phyloP scores from a whole-genome alignment of 1,140 invertebrate genomes.

The Nasonia longicornis region DNA sequence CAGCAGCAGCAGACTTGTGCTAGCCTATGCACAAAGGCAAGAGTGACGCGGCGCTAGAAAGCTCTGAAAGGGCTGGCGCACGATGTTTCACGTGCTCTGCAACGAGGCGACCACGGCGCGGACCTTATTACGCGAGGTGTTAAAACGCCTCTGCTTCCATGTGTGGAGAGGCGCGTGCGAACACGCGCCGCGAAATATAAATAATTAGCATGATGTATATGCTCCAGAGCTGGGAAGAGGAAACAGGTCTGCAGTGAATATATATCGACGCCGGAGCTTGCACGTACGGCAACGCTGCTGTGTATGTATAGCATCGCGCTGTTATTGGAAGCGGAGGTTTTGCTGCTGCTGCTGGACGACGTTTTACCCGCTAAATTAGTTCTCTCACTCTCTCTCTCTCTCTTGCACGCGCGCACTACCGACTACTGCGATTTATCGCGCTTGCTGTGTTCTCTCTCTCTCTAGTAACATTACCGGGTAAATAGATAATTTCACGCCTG shows the following conservation, averaged over 20 bases:
- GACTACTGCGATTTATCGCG: slow-evolving; percentile 55
- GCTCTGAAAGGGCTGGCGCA: neutral
- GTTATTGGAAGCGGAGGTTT: neutral
- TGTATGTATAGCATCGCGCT: neutral
- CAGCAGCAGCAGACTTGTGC: neutral
- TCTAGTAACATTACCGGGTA: slow-evolving; percentile 50
- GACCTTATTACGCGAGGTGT: slow-evolving; percentile 9
- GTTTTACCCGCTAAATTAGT: slow-evolving; percentile 63
- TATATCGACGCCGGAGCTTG: neutral
- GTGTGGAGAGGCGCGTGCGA: neutral
- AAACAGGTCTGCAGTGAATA: neutral
- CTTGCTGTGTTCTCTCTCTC: too few relatives aligned
- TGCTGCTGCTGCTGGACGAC: slow-evolving; percentile 37
- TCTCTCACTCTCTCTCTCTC: slow-evolving; percentile 48
- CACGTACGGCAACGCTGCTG: neutral
- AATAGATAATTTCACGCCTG: slow-evolving; percentile 54
- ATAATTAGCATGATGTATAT: slow-evolving; percentile 64
- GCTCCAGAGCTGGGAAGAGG: neutral
- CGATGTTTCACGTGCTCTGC: neutral
- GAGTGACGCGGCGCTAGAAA: neutral
- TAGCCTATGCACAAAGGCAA: slow-evolving; percentile 2
- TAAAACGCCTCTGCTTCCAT: neutral
- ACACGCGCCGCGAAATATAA: slow-evolving; percentile 59
- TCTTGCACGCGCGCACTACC: neutral
- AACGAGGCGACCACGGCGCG: neutral